Evolutionary conservation across 2,797 vertebrate species (phyloP).

Genomic region (Dromococcyx pavoninus): DNA sequence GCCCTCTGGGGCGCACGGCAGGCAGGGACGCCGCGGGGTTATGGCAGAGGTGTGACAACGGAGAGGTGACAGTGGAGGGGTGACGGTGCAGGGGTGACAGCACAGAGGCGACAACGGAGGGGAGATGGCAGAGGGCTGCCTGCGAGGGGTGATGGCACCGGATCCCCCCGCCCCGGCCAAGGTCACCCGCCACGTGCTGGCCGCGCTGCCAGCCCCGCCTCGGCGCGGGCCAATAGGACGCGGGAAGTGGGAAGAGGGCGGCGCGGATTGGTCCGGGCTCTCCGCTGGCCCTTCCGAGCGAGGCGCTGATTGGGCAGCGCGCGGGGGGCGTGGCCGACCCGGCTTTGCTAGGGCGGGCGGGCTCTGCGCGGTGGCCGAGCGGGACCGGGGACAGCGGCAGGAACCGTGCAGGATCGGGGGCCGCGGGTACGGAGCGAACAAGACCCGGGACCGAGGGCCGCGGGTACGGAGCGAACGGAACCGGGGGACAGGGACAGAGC

Average conservation of each 20-base stretch:
- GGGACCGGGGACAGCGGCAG: no score
- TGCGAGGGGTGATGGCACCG: neutral
- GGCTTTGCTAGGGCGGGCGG: neutral
- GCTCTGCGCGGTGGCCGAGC: neutral
- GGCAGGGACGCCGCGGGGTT: neutral
- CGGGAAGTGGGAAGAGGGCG: neutral
- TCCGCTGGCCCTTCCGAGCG: neutral
- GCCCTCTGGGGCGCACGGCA: accelerated
- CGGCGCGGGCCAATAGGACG: neutral
- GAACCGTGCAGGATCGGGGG: no score
- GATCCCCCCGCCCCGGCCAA: neutral
- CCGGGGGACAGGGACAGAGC: no score
- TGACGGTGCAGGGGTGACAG: neutral
- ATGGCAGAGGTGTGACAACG: neutral
- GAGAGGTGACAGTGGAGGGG: neutral
- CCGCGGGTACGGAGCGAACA: no score
- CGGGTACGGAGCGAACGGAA: no score
- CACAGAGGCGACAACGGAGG: neutral
- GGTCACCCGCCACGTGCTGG: conserved; percentile 16
- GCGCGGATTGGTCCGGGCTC: accelerated
- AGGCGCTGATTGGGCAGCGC: neutral
- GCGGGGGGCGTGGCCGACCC: neutral
- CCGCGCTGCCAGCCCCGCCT: neutral
- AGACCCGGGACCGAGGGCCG: no score
- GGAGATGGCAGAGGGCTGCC: neutral